These are phyloP conservation scores for Dysdera silvatica DNA, from an alignment of 1,140 invertebrate genomes.

Conservation along the genomic window DNA sequence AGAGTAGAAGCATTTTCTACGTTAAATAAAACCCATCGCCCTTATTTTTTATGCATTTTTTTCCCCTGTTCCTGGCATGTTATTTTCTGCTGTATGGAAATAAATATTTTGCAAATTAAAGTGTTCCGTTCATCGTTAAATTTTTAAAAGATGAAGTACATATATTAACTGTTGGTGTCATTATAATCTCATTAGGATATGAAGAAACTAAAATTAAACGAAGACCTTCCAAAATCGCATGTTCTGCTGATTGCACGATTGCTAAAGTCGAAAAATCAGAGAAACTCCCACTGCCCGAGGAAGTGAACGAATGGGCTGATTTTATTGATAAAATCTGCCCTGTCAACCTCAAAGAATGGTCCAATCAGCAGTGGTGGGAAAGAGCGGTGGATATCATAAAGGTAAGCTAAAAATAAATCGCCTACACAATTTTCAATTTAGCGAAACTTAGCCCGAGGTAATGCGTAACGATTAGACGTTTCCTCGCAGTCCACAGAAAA, in stretches of 20 bases:
- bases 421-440: too few relatives aligned
- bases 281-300: constrained; percentile 3
- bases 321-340: constrained; percentile 20
- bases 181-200: constrained; percentile 6
- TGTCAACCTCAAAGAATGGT: constrained; percentile 20
- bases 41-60: too few relatives aligned
- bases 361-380: constrained; percentile 16
- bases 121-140: neutral
- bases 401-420: too few relatives aligned
- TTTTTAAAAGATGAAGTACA: neutral
- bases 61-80: too few relatives aligned
- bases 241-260: constrained; percentile 10
- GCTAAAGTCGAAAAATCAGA: constrained; percentile 1
- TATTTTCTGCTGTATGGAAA: neutral
- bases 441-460: too few relatives aligned
- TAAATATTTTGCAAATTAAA: neutral
- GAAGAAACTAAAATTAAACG: constrained; percentile 19
- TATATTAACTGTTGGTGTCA: neutral
- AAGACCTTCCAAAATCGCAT: neutral
- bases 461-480: too few relatives aligned
- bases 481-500: too few relatives aligned
- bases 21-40: too few relatives aligned
- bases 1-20: too few relatives aligned
- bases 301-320: constrained; percentile 18
- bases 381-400: constrained; percentile 18